Base-by-base conservation (phyloP, 2,113 vertebrate genomes). In the Indicator indicator region DNA sequence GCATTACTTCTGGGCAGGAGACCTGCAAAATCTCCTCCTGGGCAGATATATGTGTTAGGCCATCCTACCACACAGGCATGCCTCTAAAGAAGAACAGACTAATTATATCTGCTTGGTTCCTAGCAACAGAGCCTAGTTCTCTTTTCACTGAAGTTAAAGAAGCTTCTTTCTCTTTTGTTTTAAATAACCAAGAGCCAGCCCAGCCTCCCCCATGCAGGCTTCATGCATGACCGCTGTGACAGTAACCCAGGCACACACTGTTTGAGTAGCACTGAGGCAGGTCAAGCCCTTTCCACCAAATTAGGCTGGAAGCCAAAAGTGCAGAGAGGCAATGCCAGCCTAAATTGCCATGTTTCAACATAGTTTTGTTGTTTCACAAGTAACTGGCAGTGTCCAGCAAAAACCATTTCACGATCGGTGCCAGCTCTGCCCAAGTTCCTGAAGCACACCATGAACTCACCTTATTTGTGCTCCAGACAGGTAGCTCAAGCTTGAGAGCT, bases 51-150 rank as follows among this genome's bases (percentile, higher is more conserved):
- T 1, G 3, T 24, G 67, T 58, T 64, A 86, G 74, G 44, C 70
- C 89, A 71, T 38, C 33, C 1, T 33, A 71, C 30, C 0, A 0
- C 77, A 54, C 9, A 72, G 70, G 83, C 19, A 60, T 0, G 1
- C 68, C 58, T 32, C 84, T 77, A 8, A 63, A 89, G 83, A 84
- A 82, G 91, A 73, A 42, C 81, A 84, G 64, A 55, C 84, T 96
- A 94, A 92, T 94, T 95, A 91, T 95, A 96, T 87, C 87, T 4
- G 5, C 84, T 89, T 0, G 56, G 84, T 65, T 87, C 96, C 84
- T 93, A 94, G 92, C 92, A 94, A 95, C 95, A 64, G 48, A 73
- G 67, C 55, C 14, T 72, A 93, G 73, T 36, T 92, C 83, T 94
- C 62, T 60, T 69, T 85, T 90, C 46, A 50, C 60, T 80, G 88